Conservation (phyloP, 2,797 vertebrate genomes). For the Gobio occitaniae region DNA sequence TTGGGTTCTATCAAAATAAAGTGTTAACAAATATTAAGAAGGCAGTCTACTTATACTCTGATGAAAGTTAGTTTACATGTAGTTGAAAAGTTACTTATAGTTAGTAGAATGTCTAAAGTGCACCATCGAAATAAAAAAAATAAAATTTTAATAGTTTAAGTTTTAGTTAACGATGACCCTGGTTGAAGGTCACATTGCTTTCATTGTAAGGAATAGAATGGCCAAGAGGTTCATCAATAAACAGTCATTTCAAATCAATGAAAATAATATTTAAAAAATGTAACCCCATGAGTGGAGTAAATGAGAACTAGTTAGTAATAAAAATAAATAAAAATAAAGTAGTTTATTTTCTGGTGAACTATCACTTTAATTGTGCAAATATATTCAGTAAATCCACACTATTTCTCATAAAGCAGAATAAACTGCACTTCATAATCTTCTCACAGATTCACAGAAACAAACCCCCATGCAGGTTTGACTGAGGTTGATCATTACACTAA, state of each 20-base stretch:
- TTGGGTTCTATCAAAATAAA: not conserved
- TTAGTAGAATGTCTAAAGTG: no score
- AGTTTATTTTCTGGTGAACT: not conserved
- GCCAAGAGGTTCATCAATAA: not conserved
- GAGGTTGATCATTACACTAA: conserved; percentile 31
- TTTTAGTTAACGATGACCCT: not conserved
- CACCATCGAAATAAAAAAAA: no score
- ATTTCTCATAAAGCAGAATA: not conserved
- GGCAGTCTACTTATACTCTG: no score
- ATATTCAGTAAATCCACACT: not conserved
- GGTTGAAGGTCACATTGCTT: not conserved
- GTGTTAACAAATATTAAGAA: not conserved
- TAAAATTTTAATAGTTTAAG: no score
- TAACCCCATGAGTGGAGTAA: not conserved
- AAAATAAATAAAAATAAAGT: no score
- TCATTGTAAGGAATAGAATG: not conserved
- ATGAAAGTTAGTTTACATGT: no score
- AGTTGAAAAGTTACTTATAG: no score
- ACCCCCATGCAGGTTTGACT: conserved; percentile 26
- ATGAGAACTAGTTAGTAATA: not conserved
- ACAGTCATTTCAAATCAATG: not conserved
- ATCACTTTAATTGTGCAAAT: not conserved
- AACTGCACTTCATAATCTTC: conserved; percentile 9
- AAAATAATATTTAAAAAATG: not conserved
- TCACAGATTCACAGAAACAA: conserved; percentile 22